Conservation (phyloP, 2,888 invertebrate genomes). For the Antheraea assamensis region DNA sequence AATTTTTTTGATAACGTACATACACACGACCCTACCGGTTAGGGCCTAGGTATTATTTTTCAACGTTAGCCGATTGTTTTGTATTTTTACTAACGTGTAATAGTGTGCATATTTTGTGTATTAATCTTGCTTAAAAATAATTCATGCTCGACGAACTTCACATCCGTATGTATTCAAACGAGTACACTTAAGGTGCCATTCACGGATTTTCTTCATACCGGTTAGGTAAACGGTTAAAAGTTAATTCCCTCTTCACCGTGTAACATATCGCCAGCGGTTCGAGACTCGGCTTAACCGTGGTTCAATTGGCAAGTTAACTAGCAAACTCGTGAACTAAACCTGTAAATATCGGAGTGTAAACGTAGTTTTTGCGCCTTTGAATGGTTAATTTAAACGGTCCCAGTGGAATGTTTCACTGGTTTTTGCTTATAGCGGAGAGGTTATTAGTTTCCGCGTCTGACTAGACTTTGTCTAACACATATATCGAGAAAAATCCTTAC, state of each 20-base stretch:
- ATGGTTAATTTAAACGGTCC: background rate
- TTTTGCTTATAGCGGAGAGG: background rate
- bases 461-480: background rate
- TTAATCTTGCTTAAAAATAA: too few species aligned
- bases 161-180: conserved; percentile 33
- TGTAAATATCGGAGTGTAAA: background rate
- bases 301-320: background rate
- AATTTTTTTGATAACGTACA: too few species aligned
- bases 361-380: background rate
- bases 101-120: too few species aligned
- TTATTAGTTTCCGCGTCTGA: background rate
- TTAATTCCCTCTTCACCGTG: conserved; percentile 58
- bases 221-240: conserved; percentile 54
- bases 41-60: too few species aligned
- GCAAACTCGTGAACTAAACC: conserved; percentile 4
- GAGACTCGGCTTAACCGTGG: background rate
- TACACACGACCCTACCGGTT: too few species aligned
- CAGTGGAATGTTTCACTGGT: background rate
- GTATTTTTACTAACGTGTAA: too few species aligned
- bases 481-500: background rate
- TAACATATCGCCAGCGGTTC: conserved; percentile 43
- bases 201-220: conserved; percentile 54
- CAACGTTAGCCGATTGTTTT: too few species aligned
- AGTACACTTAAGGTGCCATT: conserved; percentile 53
- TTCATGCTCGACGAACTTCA: conserved; percentile 16